Evolutionary conservation across 2,797 vertebrate species (phyloP).

Genomic region (Rhabdophis nuchalis): DNA sequence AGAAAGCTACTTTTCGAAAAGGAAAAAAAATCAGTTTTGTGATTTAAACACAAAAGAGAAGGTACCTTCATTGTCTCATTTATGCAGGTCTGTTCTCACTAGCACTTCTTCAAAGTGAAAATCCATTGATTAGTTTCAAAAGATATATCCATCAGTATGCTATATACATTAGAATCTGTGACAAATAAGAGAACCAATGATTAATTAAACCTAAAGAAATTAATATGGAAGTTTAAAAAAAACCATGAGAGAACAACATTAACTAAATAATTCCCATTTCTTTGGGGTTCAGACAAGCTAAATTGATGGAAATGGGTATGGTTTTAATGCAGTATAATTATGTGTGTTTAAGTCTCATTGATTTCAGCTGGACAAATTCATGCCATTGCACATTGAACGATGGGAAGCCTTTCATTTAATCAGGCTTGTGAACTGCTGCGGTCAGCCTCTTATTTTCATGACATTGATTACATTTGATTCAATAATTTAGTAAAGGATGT

Average conservation of each 20-base stretch:
- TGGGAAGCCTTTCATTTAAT: slow-evolving; percentile 5
- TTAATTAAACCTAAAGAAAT: background rate
- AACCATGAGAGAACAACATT: background rate
- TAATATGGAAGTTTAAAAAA: fast-evolving
- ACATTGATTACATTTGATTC: background rate
- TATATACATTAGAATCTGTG: slow-evolving; percentile 6
- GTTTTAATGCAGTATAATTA: background rate
- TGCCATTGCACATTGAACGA: background rate
- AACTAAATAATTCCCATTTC: background rate
- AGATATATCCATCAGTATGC: slow-evolving; percentile 11
- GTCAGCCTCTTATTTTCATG: background rate
- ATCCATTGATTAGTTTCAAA: slow-evolving; percentile 4
- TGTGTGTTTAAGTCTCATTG: background rate
- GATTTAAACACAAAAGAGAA: background rate
- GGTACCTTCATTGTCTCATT: background rate
- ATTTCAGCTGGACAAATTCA: background rate
- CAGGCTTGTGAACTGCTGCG: background rate
- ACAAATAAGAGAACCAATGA: background rate
- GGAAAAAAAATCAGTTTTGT: background rate
- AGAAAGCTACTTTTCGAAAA: background rate
- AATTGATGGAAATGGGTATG: background rate
- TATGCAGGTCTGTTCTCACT: background rate
- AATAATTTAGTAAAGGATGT: background rate
- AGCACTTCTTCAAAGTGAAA: background rate
- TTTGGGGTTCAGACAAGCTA: background rate